Base-by-base conservation (phyloP, 2,113 vertebrate species). In the Laticauda colubrina region DNA sequence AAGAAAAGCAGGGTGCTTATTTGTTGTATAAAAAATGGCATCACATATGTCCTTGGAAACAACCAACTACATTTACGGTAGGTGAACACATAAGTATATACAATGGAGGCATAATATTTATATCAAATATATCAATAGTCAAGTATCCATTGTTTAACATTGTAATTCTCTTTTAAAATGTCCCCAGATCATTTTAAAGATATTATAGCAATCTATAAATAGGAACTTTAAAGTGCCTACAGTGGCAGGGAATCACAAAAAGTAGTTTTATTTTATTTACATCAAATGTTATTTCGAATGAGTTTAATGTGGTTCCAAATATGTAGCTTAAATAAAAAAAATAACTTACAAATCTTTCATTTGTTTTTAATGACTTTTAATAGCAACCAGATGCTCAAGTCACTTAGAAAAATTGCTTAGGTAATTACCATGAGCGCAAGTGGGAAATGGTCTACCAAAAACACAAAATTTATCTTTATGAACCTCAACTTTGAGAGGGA, bases 301-400 rank as follows among this genome's bases (percentile, higher is more conserved):
- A 93, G n/a, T 23, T 39, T 21, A 34, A 64, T 90, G 23, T 10
- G 12, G 9, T 90, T 85, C 43, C 45, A 51, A 87, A 90, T 23
- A 93, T 18, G 23, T 64, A 24, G 5, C 45, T 64, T 39, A 54
- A 56, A 87, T 85, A 89, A 85, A 88, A 18, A 39, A 39, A 59
- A 59, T 1, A 24, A 24, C 23, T 81, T 90, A 39, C 43, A 89
- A 51, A 29, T 86, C 53, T 86, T 61, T 7, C n/a, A 64, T 51
- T 90, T 24, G 18, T 93, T 90, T 92, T 93, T 93, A 64, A 90
- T 90, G 23, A 86, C 21, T 64, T 93, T 90, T 93, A 90, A 87
- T 93, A 34, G 56, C 56, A 93, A 59, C 29, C 89, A 93, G 81
- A 89, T 87, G 89, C 29, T 64, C 45, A 54, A 18, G 87, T 90